Evolutionary conservation across 2,113 vertebrate species (phyloP), one percentile per base, ranked within the genome.

Genomic region (Zootoca vivipara): DNA sequence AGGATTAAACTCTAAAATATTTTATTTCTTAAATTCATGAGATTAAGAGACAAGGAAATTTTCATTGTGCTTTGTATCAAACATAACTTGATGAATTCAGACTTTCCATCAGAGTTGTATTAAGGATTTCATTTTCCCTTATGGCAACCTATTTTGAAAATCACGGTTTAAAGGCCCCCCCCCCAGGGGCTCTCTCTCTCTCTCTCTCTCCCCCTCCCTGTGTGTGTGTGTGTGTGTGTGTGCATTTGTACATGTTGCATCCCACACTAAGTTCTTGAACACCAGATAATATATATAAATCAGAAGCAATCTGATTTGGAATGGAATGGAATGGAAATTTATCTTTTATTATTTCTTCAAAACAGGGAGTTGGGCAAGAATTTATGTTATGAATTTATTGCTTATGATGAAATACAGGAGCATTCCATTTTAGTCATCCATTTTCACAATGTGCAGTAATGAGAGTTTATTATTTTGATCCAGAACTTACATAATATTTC

Each of bases 171-270:
- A 78, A 67, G 9, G n/a, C n/a, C n/a, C n/a, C n/a, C n/a, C n/a
- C n/a, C n/a, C n/a, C n/a, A n/a, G n/a, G n/a, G n/a, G n/a, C 56
- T 83, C 38, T 69, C 4, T 83, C 56, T 67, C 88, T n/a, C n/a
- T n/a, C n/a, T n/a, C n/a, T n/a, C n/a, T n/a, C n/a, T n/a, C n/a
- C n/a, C n/a, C n/a, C n/a, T n/a, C n/a, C n/a, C n/a, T n/a, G n/a
- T n/a, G n/a, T 75, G 2, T 58, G 67, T 88, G 79, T 70, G 91
- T 92, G 88, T 81, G 69, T 62, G 58, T 18, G 15, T 0, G 58
- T 52, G 9, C 12, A 9, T 52, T 52, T 52, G 46, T 52, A 52
- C 42, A 30, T 16, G 80, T 83, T 89, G 85, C 73, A 87, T 90
- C 16, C 7, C 18, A 62, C 56, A 28, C 16, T 85, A 52, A 2